Evolutionary conservation across 2,113 vertebrate genomes (phyloP), one percentile per base, ranked within the genome.

Genomic region (Naja naja): DNA sequence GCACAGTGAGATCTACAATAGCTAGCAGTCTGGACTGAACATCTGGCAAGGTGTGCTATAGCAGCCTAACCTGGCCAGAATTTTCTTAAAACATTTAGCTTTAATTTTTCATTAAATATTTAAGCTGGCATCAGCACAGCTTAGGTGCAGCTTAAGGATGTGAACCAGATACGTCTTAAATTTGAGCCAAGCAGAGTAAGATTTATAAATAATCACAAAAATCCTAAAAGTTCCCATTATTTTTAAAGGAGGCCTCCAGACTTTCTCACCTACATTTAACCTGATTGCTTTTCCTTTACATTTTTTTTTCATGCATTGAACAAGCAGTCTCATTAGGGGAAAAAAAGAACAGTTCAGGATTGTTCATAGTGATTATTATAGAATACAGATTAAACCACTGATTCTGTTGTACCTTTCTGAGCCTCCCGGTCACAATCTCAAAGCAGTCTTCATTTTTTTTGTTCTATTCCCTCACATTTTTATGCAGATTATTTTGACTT

Each of bases 361-460:
- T 93, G 95, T 88, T 49, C 89, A 93, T 74, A 27, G 49, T 87
- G 92, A 49, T 90, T 93, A 60, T 94, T 95, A 93, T 55, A 53
- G 30, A 87, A 49, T 64, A n/a, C 30, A 93, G 85, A 88, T 4
- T 4, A 94, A 88, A 39, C 39, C 91, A 93, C 87, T 5, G 25
- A 90, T 93, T 87, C 52, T 69, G 91, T 23, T n/a, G 39, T 74
- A 16, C 87, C 60, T 95, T 43, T 93, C 60, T 69, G 90, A 92
- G 53, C 56, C 81, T 60, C 27, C 89, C 89, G 43, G 87, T 54
- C 94, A 53, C 5, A 64, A 0, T 93, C 85, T 90, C 89, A 93
- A 87, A 94, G 23, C 58, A 88, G 92, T 88, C 91, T 56, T 89
- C 87, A 34, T 8, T 86, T 58, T 60, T 52, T 27, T 86, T 0